These are phyloP conservation scores for Fissipunctia ypsillon DNA, from an alignment of 2,888 invertebrate species.

Conservation along the genomic window DNA sequence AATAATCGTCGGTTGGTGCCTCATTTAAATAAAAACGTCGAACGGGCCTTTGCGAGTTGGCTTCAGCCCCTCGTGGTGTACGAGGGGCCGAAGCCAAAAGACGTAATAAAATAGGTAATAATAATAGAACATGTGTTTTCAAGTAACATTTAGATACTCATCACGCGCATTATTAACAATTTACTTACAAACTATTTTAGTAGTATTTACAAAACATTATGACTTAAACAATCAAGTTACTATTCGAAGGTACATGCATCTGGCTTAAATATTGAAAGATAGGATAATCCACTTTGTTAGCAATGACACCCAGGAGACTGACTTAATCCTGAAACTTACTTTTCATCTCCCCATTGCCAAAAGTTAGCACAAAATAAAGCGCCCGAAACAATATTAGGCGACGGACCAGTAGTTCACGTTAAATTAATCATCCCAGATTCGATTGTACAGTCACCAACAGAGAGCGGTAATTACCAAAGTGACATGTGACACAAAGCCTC, in stretches of 20 bases:
- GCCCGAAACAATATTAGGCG: conserved; percentile 32
- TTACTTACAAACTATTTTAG: neutral
- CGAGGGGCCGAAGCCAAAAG: too few relatives aligned
- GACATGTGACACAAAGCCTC: conserved; percentile 69
- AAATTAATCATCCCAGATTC: conserved; percentile 66
- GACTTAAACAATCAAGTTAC: neutral
- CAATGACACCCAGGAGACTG: neutral
- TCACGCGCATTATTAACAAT: neutral
- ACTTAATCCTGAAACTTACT: neutral
- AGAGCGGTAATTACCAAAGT: conserved; percentile 69
- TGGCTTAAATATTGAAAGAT: neutral
- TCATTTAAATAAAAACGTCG: too few relatives aligned
- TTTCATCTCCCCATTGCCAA: neutral
- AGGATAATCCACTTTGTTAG: neutral
- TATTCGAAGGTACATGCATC: neutral
- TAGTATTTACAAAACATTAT: neutral
- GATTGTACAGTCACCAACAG: conserved; percentile 68
- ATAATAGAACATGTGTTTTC: too few relatives aligned
- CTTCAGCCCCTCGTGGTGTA: too few relatives aligned
- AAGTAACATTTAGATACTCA: too few relatives aligned
- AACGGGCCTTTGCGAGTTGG: too few relatives aligned
- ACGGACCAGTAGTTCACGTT: conserved; percentile 32
- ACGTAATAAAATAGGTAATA: too few relatives aligned
- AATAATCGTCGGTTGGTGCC: too few relatives aligned
- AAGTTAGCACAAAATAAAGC: neutral